phyloP scores from a whole-genome alignment of 2,797 vertebrate genomes.

The Phrynocephalus guinanensis region DNA sequence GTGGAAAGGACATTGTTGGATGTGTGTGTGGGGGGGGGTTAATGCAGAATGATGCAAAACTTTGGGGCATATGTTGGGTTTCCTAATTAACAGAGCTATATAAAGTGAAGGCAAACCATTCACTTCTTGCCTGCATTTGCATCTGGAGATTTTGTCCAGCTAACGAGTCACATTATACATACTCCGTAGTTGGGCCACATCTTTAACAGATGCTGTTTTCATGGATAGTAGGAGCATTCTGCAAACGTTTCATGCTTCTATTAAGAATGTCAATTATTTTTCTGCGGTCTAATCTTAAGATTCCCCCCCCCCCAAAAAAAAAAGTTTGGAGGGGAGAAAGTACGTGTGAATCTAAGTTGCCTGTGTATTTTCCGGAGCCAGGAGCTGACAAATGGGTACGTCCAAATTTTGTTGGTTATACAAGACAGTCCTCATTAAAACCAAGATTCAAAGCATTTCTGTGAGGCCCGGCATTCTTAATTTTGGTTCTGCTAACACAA shows the following conservation, averaged over 20 bases:
- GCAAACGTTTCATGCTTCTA: not conserved
- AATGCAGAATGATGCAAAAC: too few species aligned
- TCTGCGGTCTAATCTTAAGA: not conserved
- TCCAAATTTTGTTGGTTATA: constrained; percentile 35
- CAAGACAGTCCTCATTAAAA: rapidly evolving
- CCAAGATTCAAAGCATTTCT: constrained; percentile 14
- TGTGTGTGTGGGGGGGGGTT: too few species aligned
- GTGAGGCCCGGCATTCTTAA: constrained; percentile 32
- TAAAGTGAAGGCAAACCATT: too few species aligned
- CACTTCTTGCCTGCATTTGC: too few species aligned
- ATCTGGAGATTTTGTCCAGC: not conserved
- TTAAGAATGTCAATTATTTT: not conserved
- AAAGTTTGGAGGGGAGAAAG: not conserved
- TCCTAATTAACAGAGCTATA: too few species aligned
- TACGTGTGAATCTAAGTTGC: not conserved
- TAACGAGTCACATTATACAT: not conserved
- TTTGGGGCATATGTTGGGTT: too few species aligned
- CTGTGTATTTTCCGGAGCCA: not conserved
- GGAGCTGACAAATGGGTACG: constrained; percentile 8
- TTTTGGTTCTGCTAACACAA: constrained; percentile 13
- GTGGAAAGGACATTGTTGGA: too few species aligned
- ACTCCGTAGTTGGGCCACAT: not conserved
- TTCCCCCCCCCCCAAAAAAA: not conserved
- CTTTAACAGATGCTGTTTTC: not conserved
- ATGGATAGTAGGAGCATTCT: not conserved